Evolutionary conservation across 2,888 invertebrate species (phyloP), one percentile per base, ranked within the genome.

Genomic region (Agriopis aurantiaria): DNA sequence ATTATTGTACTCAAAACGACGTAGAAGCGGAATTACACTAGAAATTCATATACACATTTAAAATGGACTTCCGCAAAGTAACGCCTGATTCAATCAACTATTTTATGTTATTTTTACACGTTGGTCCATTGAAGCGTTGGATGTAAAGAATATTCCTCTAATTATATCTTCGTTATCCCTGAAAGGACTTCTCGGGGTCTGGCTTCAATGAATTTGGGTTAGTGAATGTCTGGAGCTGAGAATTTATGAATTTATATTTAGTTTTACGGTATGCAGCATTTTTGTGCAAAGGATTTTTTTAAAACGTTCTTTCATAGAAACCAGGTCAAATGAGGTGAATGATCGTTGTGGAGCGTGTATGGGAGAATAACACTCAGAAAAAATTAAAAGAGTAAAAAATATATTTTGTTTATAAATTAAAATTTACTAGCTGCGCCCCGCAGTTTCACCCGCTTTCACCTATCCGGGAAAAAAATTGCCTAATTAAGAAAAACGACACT

Each of bases 71-170:
- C n/a, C n/a, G n/a, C n/a, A n/a, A n/a, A n/a, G n/a, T n/a, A n/a
- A n/a, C n/a, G n/a, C n/a, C n/a, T n/a, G n/a, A n/a, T n/a, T n/a
- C n/a, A n/a, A n/a, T n/a, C n/a, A n/a, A n/a, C n/a, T n/a, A 73
- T 87, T 86, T 85, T 79, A 82, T 83, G 83, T 87, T 87, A 85
- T 86, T 88, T 88, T 82, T 82, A 80, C 83, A 80, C 80, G 80
- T 48, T 14, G 75, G 62, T 68, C 85, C 78, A 88, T 90, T 90
- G 86, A 86, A 80, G 82, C 85, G 79, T 52, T 76, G 79, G 76
- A 76, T 74, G 70, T 78, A 82, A 83, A 84, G 84, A 84, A 82
- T 79, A 84, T 80, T 80, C 67, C 75, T 81, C 76, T 85, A 87
- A 86, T 86, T 86, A 86, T 67, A 65, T 84, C 82, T 82, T 82